Evolutionary conservation across 2,888 invertebrate species (phyloP).

Genomic region (Protonemura montana): DNA sequence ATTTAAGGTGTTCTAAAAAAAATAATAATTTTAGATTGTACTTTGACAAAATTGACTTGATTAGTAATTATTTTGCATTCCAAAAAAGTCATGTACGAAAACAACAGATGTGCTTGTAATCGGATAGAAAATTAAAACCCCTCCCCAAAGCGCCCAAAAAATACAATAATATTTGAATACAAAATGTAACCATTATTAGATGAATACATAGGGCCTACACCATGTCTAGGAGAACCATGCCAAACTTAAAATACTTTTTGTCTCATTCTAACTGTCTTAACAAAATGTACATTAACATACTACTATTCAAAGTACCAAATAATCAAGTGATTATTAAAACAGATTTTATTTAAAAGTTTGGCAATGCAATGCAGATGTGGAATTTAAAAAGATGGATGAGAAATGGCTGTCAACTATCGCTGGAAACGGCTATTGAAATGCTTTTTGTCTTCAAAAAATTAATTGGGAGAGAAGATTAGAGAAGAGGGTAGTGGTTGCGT

Average conservation of each 20-base stretch:
- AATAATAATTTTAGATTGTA: neutral
- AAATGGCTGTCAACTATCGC: neutral
- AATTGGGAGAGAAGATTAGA: neutral
- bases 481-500: neutral
- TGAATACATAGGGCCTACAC: neutral
- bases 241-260: constrained; percentile 32
- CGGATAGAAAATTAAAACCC: neutral
- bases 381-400: neutral
- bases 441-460: neutral
- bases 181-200: neutral
- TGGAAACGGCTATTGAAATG: neutral
- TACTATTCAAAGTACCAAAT: constrained; percentile 19
- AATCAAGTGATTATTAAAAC: neutral
- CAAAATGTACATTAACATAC: neutral
- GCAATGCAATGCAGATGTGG: neutral
- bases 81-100: neutral
- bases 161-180: neutral
- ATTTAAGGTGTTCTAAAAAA: neutral
- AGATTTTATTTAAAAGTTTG: neutral
- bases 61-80: neutral
- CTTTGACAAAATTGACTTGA: neutral
- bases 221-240: constrained; percentile 23
- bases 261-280: constrained; percentile 38
- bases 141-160: neutral
- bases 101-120: constrained; percentile 34